Percentiles rank a stretch among this genome's conserved stretches.
Evolutionary conservation across 2,888 invertebrate species (phyloP).

Genomic region (Hedychridium roseum): DNA sequence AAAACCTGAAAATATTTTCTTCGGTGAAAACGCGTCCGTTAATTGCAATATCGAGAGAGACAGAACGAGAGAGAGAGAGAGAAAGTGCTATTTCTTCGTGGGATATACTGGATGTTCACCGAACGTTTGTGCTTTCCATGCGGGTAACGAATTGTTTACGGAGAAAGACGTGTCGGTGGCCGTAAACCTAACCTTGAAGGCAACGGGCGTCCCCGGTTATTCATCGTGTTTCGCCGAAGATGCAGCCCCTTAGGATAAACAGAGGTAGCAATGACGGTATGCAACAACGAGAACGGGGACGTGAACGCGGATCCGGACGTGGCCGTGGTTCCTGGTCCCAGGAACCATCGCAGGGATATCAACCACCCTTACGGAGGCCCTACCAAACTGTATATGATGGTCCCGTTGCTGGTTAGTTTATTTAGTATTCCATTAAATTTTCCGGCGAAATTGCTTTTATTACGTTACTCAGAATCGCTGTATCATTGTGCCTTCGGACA

Average conservation of each 20-base stretch:
- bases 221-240: constrained; percentile 25
- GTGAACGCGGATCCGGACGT: constrained; percentile 38
- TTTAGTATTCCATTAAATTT: constrained; percentile 2
- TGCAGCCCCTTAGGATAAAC: constrained; percentile 48
- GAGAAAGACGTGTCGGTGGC: no score
- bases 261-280: constrained; percentile 36
- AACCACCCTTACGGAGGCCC: constrained; percentile 44
- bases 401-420: constrained; percentile 22
- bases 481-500: no score
- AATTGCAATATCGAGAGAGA: no score
- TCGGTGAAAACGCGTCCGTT: no score
- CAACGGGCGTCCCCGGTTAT: neutral
- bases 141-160: no score
- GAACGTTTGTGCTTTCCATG: no score
- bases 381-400: constrained; percentile 25
- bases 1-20: no score
- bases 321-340: constrained; percentile 38
- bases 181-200: constrained; percentile 23
- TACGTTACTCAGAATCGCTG: no score
- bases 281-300: constrained; percentile 12
- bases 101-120: no score
- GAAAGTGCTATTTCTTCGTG: no score
- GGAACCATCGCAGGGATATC: constrained; percentile 24
- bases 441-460: no score
- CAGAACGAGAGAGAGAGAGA: no score